Base-by-base conservation (phyloP, 2,888 invertebrate genomes). In the Uropetala carovei region DNA sequence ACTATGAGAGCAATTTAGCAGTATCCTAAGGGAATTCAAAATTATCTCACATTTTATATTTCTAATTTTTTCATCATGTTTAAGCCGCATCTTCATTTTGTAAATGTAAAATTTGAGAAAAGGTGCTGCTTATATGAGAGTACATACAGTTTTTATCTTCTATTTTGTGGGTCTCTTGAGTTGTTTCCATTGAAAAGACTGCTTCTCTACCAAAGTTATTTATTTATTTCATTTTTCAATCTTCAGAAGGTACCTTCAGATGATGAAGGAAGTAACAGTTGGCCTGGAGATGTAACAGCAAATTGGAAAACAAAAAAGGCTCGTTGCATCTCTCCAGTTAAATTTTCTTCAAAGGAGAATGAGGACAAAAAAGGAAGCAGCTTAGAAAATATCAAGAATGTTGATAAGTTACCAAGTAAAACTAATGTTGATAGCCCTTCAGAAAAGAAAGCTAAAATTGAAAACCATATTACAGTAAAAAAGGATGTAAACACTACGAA, bases 221-320 rank as follows among this genome's bases (percentile, higher is more conserved):
- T 27, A 11, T 27, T 27, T 11, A 9, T 75, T 75, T 27, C 13
- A 75, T 13, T 16, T 60, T 60, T 60, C 27, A 13, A 27, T 22
- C 27, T 18, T n/a, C 30, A 89, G 89, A 89, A 43, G 43, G 18
- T 11, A 18, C 64, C 89, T 43, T 89, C 89, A n/a, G 89, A 89
- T 89, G 89, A 89, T 18, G 89, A 64, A 56, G 64, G 64, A 8
- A 89, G 64, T 43, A 64, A 64, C 30, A 64, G 64, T 43, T 89
- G 89, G 89, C 43, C 60, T 43, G n/a, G 64, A n/a, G n/a, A 43
- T 27, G 60, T 43, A 13, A 64, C 30, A 30, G 18, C 43, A 43
- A 30, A 64, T 89, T 10, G 30, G 14, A 89, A 89, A 43, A 7
- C 64, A 60, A 89, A 89, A 58, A 89, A 56, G n/a, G 10, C 43